phyloP scores from a whole-genome alignment of 2,888 invertebrate genomes.

The Syrista parreyssii region DNA sequence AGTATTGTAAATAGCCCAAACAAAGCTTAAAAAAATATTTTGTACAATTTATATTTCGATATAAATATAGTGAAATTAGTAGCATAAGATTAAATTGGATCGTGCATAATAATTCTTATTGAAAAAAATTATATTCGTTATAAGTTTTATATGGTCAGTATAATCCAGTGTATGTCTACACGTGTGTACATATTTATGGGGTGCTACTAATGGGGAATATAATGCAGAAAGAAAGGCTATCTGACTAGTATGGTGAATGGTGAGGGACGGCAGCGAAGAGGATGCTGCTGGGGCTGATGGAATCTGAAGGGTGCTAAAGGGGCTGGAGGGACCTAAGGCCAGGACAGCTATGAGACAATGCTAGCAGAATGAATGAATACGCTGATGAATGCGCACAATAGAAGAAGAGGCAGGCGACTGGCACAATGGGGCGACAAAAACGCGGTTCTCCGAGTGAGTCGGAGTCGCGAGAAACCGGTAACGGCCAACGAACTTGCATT shows the following conservation, averaged over 20 bases:
- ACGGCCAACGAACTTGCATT: conserved; percentile 45
- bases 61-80: neutral
- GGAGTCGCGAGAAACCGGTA: conserved; percentile 26
- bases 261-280: neutral
- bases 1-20: too few relatives aligned
- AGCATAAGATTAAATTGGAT: neutral
- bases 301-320: conserved; percentile 14
- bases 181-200: conserved; percentile 26
- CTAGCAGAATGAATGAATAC: conserved; percentile 62
- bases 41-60: neutral
- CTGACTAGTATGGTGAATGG: neutral
- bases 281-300: neutral
- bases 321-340: conserved; percentile 49
- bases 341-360: conserved; percentile 60
- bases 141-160: neutral
- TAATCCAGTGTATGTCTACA: neutral
- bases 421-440: conserved; percentile 58
- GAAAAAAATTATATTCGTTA: conserved; percentile 9
- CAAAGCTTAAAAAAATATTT: neutral
- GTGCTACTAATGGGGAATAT: conserved; percentile 41
- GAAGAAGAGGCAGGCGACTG: conserved; percentile 50
- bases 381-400: conserved; percentile 64
- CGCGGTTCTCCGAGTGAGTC: conserved; percentile 47
- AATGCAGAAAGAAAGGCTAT: conserved; percentile 36
- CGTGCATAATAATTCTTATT: neutral